Evolutionary conservation across 1,140 invertebrate genomes (phyloP).

Genomic region (Mactra quadrangularis): DNA sequence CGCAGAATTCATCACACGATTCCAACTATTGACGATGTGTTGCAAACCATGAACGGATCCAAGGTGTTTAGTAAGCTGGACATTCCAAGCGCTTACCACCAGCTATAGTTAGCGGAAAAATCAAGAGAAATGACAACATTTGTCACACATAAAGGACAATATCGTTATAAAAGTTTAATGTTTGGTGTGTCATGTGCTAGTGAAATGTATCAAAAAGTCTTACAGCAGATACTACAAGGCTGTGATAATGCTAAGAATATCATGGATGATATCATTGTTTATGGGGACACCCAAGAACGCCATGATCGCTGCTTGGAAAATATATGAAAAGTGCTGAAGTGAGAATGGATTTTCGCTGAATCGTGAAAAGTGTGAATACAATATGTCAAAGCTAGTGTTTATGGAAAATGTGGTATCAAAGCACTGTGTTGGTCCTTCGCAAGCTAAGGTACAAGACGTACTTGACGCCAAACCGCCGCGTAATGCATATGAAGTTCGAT

Average conservation of each 20-base stretch:
- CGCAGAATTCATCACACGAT: slow-evolving; percentile 71
- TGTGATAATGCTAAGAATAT: slow-evolving; percentile 1
- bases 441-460: slow-evolving; percentile 15
- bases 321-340: background rate
- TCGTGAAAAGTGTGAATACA: slow-evolving; percentile 3
- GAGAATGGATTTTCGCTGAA: slow-evolving; percentile 7
- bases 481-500: too few species aligned
- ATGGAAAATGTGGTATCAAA: too few species aligned
- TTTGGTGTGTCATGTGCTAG: slow-evolving; percentile 24
- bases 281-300: background rate
- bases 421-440: too few species aligned
- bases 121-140: slow-evolving; percentile 66
- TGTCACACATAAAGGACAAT: background rate
- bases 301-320: background rate
- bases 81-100: slow-evolving; percentile 63
- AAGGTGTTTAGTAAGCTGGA: slow-evolving; percentile 64
- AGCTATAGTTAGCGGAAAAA: slow-evolving; percentile 63
- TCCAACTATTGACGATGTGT: slow-evolving; percentile 71
- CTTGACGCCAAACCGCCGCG: slow-evolving; percentile 41
- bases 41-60: slow-evolving; percentile 55
- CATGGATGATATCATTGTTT: slow-evolving; percentile 16
- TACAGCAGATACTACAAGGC: background rate
- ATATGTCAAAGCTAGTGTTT: slow-evolving; percentile 5
- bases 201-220: slow-evolving; percentile 14
- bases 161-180: background rate